A percentile compares a stretch with the other conserved stretches of the same genome.
phyloP scores from a whole-genome alignment of 2,797 vertebrate species.

The Rhinichthys osculus region DNA sequence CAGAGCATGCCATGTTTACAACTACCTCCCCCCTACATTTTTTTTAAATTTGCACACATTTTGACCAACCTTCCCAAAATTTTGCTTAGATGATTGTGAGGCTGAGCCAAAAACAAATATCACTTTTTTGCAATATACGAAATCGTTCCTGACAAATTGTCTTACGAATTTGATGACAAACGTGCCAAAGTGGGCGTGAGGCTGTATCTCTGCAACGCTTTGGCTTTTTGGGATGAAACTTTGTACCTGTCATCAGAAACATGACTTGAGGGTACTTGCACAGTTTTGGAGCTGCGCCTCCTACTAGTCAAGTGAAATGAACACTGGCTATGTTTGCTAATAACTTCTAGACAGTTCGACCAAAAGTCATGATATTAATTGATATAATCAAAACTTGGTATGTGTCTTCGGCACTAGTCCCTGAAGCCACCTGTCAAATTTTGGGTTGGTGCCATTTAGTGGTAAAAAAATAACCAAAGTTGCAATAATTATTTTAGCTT shows the following conservation, averaged over 20 bases:
- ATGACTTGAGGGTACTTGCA: no score
- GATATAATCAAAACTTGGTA: neutral
- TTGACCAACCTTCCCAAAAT: neutral
- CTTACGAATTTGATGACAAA: neutral
- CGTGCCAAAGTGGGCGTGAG: neutral
- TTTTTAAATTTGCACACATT: no score
- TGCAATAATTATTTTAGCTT: no score
- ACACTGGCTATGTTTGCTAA: neutral
- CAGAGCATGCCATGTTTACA: no score
- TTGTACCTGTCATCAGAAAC: no score
- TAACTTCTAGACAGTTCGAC: neutral
- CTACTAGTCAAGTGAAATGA: neutral
- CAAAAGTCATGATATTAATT: neutral
- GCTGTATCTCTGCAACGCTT: neutral
- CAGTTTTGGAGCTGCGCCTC: no score
- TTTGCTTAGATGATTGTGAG: neutral
- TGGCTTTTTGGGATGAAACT: neutral
- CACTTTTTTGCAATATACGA: neutral
- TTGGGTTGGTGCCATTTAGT: no score
- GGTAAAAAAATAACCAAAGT: no score
- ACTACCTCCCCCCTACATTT: no score
- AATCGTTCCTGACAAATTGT: neutral
- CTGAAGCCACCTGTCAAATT: no score
- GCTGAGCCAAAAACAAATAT: neutral
- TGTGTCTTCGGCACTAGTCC: no score